A percentile compares a stretch with the other conserved stretches of the same genome.
phyloP scores from a whole-genome alignment of 2,888 invertebrate genomes.

The Scelioninae gen. 1 region DNA sequence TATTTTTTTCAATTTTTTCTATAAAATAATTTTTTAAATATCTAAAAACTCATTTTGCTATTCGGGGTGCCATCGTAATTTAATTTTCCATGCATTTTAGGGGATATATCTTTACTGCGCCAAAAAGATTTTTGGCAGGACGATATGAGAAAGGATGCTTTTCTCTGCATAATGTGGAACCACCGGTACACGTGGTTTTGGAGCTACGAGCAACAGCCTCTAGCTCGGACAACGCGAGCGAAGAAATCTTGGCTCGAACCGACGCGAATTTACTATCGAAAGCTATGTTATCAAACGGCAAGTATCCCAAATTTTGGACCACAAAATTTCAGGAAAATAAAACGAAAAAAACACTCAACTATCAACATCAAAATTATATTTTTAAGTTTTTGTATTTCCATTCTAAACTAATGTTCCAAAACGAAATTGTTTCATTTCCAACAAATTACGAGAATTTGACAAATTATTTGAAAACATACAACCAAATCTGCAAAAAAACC shows the following conservation, averaged over 20 bases:
- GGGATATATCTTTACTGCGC: slow-evolving; percentile 81
- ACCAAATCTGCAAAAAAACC: too few species aligned
- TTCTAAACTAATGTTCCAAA: too few species aligned
- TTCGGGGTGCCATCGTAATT: neutral
- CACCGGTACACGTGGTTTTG: slow-evolving; percentile 79
- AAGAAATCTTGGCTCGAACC: slow-evolving; percentile 76
- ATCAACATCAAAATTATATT: too few species aligned
- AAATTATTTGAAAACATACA: too few species aligned
- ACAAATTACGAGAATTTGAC: too few species aligned
- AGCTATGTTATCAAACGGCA: slow-evolving; percentile 75
- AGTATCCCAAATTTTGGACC: slow-evolving; percentile 48
- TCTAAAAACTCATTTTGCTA: too few species aligned
- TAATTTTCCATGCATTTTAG: slow-evolving; percentile 69
- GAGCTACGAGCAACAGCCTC: slow-evolving; percentile 76
- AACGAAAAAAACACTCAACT: neutral
- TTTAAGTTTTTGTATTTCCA: too few species aligned
- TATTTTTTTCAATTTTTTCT: too few species aligned
- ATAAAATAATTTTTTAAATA: too few species aligned
- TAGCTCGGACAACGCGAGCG: slow-evolving; percentile 70
- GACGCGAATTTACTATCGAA: slow-evolving; percentile 55
- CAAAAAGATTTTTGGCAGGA: slow-evolving; percentile 80
- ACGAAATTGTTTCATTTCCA: too few species aligned
- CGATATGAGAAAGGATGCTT: slow-evolving; percentile 80
- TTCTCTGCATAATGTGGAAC: slow-evolving; percentile 81
- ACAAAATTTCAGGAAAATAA: neutral